phyloP scores from a whole-genome alignment of 2,888 invertebrate species.

The Orthosia incerta region DNA sequence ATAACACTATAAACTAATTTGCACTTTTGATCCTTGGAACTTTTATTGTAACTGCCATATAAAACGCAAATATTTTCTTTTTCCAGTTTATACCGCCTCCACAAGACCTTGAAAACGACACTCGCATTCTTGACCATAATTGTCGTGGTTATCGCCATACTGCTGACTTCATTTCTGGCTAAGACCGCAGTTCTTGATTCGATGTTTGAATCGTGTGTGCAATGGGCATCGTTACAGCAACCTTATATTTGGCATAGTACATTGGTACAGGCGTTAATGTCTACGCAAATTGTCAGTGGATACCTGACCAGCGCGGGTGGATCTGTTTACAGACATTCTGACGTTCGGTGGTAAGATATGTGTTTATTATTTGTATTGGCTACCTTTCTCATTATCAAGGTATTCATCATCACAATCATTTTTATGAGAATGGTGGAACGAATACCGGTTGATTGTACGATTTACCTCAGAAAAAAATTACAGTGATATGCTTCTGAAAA shows the following conservation, averaged over 20 bases:
- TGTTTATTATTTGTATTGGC: conserved; percentile 1
- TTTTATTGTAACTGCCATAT: neutral
- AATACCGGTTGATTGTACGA: too few species aligned
- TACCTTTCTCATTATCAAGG: neutral
- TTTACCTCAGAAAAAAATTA: too few species aligned
- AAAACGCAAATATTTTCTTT: conserved; percentile 11
- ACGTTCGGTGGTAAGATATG: conserved; percentile 92
- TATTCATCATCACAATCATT: too few species aligned
- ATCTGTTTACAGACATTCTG: conserved; percentile 92
- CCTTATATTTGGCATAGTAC: conserved; percentile 92
- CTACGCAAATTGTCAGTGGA: conserved; percentile 92
- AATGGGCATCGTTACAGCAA: conserved; percentile 81
- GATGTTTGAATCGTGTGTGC: conserved; percentile 84
- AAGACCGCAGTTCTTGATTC: conserved; percentile 75
- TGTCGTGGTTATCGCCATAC: conserved; percentile 79
- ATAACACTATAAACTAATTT: too few species aligned
- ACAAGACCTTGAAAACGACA: conserved; percentile 87
- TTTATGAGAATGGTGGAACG: too few species aligned
- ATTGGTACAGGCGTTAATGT: conserved; percentile 92
- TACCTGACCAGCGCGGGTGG: conserved; percentile 92
- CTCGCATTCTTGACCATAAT: conserved; percentile 82
- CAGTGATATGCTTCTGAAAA: too few species aligned
- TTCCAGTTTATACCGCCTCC: conserved; percentile 89
- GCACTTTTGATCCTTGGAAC: neutral
- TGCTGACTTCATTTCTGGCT: conserved; percentile 83